Evolutionary conservation across 2,888 invertebrate genomes (phyloP).

Genomic region (Silvanus unidentatus): DNA sequence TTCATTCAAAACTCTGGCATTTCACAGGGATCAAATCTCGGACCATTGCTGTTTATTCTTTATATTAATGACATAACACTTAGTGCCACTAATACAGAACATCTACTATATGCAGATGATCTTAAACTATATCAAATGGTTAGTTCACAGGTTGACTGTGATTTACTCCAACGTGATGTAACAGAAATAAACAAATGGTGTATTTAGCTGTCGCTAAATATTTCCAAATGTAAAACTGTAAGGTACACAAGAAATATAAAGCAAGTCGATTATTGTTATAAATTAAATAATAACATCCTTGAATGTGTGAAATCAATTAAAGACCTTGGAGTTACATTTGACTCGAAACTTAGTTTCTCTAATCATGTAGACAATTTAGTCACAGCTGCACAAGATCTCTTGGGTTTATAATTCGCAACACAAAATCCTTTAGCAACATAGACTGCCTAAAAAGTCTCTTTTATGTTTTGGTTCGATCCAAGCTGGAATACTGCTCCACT

Average conservation of each 20-base stretch:
- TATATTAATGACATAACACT: slow-evolving; percentile 1
- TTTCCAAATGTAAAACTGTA: neutral
- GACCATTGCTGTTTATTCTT: slow-evolving; percentile 4
- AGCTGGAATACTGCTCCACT: slow-evolving; percentile 3
- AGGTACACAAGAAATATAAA: slow-evolving; percentile 1
- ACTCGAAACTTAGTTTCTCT: neutral
- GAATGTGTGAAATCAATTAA: neutral
- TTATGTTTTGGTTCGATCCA: neutral
- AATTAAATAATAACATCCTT: neutral
- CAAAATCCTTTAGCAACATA: neutral
- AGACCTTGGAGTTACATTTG: slow-evolving; percentile 5
- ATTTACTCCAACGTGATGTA: neutral
- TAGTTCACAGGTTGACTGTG: neutral
- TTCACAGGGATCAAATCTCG: slow-evolving; percentile 7
- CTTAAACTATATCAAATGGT: neutral
- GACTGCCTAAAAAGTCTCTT: neutral
- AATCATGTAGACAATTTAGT: neutral
- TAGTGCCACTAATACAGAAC: neutral
- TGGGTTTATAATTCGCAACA: slow-evolving; percentile 4
- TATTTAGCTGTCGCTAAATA: slow-evolving; percentile 4
- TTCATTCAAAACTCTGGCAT: slow-evolving; percentile 1
- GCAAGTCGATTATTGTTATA: neutral
- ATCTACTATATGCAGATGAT: slow-evolving; percentile 6
- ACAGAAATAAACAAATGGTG: slow-evolving; percentile 1
- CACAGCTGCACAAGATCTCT: neutral